Conservation (phyloP, 2,888 invertebrate species). For the Xanthia togata region DNA sequence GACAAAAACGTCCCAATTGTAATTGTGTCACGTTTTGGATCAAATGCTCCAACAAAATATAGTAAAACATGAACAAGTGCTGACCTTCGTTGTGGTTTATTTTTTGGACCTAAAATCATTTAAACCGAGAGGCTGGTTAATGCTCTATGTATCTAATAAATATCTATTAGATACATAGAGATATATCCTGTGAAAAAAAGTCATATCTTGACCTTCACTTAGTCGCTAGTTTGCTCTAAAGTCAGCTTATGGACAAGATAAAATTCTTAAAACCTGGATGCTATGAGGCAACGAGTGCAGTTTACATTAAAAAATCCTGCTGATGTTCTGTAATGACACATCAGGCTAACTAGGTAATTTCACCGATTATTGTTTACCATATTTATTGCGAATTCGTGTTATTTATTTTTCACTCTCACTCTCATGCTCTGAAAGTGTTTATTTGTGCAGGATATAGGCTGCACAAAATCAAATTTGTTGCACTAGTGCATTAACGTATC, state of each 20-base stretch:
- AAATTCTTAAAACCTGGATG: not conserved
- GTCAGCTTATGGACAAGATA: no score
- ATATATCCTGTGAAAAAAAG: not conserved
- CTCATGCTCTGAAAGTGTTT: no score
- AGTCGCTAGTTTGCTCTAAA: not conserved
- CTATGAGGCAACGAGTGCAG: not conserved
- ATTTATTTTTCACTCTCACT: no score
- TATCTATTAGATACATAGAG: not conserved
- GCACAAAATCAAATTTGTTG: no score
- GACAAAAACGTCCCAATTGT: conserved; percentile 65
- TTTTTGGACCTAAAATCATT: conserved; percentile 31
- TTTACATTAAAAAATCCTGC: not conserved
- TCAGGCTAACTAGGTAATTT: not conserved
- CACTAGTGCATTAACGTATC: no score
- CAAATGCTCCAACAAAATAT: conserved; percentile 44
- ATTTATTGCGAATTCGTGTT: not conserved
- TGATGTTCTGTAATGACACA: not conserved
- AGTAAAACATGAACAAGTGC: conserved; percentile 45
- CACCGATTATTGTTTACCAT: not conserved
- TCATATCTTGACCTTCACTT: conserved; percentile 4
- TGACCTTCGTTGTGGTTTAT: conserved; percentile 46
- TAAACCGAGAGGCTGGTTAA: not conserved
- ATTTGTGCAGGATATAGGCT: no score
- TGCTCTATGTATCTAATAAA: not conserved
- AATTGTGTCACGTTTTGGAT: conserved; percentile 69